Evolutionary conservation across 2,888 invertebrate genomes (phyloP).

Genomic region (Orchesellides sinensis): DNA sequence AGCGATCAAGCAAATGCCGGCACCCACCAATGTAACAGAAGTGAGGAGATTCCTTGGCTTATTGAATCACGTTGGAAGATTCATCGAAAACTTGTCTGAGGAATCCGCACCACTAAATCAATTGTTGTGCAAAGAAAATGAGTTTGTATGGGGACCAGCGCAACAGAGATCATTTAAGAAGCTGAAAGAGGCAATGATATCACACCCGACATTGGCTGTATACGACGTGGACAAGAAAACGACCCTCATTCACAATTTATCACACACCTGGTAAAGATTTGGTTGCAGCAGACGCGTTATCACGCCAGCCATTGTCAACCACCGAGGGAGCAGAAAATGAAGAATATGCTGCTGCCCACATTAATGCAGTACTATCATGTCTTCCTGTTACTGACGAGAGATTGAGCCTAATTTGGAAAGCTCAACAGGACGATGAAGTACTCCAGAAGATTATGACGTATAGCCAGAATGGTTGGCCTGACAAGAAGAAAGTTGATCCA

Average conservation of each 20-base stretch:
- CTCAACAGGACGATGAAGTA: slow-evolving; percentile 38
- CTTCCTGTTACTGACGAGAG: slow-evolving; percentile 13
- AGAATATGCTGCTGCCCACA: too few species aligned
- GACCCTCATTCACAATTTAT: slow-evolving; percentile 61
- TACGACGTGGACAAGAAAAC: slow-evolving; percentile 34
- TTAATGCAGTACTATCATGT: too few species aligned
- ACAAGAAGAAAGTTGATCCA: neutral
- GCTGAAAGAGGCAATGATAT: slow-evolving; percentile 9
- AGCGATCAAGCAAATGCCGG: neutral
- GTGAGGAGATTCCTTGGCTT: neutral
- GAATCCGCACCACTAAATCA: neutral
- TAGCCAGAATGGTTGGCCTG: slow-evolving; percentile 63
- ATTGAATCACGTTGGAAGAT: neutral
- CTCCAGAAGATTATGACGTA: slow-evolving; percentile 26
- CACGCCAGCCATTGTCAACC: too few species aligned
- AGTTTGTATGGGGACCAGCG: slow-evolving; percentile 63
- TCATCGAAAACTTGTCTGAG: neutral
- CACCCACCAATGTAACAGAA: neutral
- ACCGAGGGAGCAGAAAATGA: too few species aligned
- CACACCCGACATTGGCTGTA: slow-evolving; percentile 51
- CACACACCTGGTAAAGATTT: slow-evolving; percentile 72
- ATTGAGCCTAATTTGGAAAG: slow-evolving; percentile 21
- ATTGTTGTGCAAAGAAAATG: neutral
- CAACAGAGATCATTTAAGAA: neutral
- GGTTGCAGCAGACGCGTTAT: slow-evolving; percentile 60